Conservation (phyloP, 2,888 invertebrate genomes). For the Papilio gigon region DNA sequence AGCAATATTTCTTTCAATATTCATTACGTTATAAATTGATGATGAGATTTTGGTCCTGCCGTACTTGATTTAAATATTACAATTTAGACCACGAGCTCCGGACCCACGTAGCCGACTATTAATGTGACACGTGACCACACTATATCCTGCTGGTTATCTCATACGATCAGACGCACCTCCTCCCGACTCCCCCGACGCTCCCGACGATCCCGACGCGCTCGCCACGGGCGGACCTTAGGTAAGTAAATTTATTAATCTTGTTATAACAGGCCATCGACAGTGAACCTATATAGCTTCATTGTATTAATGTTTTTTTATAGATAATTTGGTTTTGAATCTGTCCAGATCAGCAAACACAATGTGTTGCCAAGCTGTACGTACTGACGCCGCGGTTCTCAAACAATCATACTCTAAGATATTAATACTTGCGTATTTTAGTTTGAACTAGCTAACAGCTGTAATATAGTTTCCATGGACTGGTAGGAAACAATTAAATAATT, state of each 20-base stretch:
- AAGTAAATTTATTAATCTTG: constrained; percentile 2
- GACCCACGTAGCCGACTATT: constrained; percentile 24
- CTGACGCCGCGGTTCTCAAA: too few species aligned
- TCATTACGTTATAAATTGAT: too few species aligned
- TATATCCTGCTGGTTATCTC: constrained; percentile 29
- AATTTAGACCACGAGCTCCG: background rate
- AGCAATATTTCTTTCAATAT: too few species aligned
- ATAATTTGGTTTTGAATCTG: background rate
- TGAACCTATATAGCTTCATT: too few species aligned
- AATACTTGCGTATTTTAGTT: background rate
- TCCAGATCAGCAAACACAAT: background rate
- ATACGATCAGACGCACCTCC: background rate
- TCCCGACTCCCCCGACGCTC: background rate
- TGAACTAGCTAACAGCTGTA: background rate
- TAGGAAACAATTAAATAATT: background rate
- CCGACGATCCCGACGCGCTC: background rate
- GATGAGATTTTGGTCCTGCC: background rate
- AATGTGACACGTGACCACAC: constrained; percentile 25
- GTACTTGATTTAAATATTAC: constrained; percentile 4
- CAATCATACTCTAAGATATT: too few species aligned
- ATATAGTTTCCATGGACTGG: background rate
- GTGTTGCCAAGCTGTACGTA: too few species aligned
- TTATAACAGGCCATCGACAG: constrained; percentile 1
- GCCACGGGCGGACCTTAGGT: background rate
- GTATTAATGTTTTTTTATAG: too few species aligned